These are phyloP conservation scores for Elaphurus davidianus DNA, from an alignment of 2,113 vertebrate species.

Conservation along the genomic window DNA sequence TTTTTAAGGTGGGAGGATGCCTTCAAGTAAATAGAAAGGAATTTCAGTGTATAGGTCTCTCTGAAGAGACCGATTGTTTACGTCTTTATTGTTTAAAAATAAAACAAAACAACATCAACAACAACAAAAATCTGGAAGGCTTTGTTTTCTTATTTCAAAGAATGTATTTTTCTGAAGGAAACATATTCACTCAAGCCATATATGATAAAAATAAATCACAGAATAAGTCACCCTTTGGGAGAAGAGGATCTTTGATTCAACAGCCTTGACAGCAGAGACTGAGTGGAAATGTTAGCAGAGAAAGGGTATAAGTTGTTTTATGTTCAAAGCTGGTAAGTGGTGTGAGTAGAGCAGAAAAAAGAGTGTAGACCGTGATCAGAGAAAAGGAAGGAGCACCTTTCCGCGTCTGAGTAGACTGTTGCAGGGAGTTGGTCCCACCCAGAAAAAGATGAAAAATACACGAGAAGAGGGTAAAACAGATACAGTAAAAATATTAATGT, in stretches of 20 bases:
- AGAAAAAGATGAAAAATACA: background rate
- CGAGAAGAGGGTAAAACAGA: background rate
- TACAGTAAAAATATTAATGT: background rate
- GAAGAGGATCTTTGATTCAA: background rate
- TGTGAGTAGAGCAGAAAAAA: background rate
- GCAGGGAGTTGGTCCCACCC: background rate
- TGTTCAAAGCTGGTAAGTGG: background rate
- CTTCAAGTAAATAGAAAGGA: background rate
- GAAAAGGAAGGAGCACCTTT: background rate
- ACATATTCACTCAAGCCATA: background rate
- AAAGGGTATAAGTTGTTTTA: background rate
- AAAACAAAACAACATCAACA: background rate
- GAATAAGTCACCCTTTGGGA: background rate
- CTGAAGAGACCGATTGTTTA: background rate
- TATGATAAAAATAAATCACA: constrained; percentile 6
- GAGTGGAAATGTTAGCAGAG: background rate
- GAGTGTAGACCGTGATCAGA: background rate
- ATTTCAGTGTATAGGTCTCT: background rate
- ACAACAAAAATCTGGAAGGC: background rate
- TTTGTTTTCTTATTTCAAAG: background rate
- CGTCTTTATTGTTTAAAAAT: background rate
- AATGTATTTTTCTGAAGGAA: constrained; percentile 8
- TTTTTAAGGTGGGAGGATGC: background rate
- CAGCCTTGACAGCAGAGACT: background rate
- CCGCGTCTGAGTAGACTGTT: background rate